Conservation (phyloP, 2,113 vertebrate species). For the Laticauda laticaudata region DNA sequence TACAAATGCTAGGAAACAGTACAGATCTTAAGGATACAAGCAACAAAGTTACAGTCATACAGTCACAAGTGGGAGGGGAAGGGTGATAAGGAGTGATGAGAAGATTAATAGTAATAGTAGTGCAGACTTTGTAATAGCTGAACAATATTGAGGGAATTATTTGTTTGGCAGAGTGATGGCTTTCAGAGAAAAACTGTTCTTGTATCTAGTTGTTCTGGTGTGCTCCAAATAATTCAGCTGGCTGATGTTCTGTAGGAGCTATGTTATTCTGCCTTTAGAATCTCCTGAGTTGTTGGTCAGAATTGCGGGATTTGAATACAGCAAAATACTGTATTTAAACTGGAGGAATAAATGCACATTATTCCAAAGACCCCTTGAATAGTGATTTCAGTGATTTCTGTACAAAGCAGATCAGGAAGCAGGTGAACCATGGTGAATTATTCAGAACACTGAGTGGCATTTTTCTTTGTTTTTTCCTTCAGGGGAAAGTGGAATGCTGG, state of each 20-base stretch:
- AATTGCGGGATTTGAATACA: neutral
- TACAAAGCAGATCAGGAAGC: neutral
- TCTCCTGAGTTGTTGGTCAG: neutral
- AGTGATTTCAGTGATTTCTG: neutral
- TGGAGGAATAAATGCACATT: neutral
- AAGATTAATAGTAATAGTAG: too few relatives aligned
- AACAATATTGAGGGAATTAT: too few relatives aligned
- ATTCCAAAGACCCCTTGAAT: neutral
- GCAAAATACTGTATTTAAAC: neutral
- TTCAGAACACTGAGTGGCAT: neutral
- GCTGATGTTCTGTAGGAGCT: neutral
- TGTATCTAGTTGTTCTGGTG: too few relatives aligned
- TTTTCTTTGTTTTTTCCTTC: slow-evolving; percentile 26
- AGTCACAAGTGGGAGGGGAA: too few relatives aligned
- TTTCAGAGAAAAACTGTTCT: too few relatives aligned
- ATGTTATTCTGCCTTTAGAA: neutral
- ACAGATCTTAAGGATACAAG: too few relatives aligned
- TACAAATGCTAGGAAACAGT: too few relatives aligned
- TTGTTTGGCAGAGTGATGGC: too few relatives aligned
- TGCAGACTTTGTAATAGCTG: too few relatives aligned
- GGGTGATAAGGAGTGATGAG: too few relatives aligned
- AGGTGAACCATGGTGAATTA: neutral
- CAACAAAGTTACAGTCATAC: too few relatives aligned
- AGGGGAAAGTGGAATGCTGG: slow-evolving; percentile 98
- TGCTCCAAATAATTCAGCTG: neutral